phyloP scores from a whole-genome alignment of 2,797 vertebrate genomes.

The Gephyroberyx darwinii region DNA sequence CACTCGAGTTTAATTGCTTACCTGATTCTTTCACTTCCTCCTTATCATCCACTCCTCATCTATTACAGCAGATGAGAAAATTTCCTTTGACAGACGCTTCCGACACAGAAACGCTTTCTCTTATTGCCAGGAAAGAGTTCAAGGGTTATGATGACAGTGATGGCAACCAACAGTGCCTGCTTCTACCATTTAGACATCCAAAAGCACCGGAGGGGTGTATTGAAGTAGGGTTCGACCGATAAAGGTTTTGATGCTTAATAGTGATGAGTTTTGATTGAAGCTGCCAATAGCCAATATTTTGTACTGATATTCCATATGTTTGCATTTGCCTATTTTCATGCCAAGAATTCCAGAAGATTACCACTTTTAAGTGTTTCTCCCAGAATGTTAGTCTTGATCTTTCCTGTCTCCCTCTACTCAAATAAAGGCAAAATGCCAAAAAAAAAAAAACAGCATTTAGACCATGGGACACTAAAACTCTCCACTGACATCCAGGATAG shows the following conservation, averaged over 20 bases:
- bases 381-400: no score
- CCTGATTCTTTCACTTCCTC: constrained; percentile 70
- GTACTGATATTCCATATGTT: constrained; percentile 1
- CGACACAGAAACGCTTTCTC: constrained; percentile 37
- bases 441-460: no score
- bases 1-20: constrained; percentile 76
- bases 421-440: no score
- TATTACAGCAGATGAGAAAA: constrained; percentile 63
- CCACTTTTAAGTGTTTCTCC: no score
- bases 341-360: no score
- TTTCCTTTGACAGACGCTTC: constrained; percentile 54
- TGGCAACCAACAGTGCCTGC: constrained; percentile 28
- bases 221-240: background rate
- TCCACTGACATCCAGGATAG: no score
- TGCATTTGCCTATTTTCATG: no score
- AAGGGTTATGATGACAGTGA: constrained; percentile 58
- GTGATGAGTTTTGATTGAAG: no score
- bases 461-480: no score
- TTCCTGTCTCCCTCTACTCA: no score
- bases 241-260: no score
- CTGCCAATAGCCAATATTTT: background rate
- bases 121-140: constrained; percentile 37
- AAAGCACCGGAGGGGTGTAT: constrained; percentile 13
- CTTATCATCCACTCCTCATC: constrained; percentile 65
- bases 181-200: constrained; percentile 36